Base-by-base conservation (phyloP, 2,888 invertebrate genomes). In the Drosophila hamatofila region DNA sequence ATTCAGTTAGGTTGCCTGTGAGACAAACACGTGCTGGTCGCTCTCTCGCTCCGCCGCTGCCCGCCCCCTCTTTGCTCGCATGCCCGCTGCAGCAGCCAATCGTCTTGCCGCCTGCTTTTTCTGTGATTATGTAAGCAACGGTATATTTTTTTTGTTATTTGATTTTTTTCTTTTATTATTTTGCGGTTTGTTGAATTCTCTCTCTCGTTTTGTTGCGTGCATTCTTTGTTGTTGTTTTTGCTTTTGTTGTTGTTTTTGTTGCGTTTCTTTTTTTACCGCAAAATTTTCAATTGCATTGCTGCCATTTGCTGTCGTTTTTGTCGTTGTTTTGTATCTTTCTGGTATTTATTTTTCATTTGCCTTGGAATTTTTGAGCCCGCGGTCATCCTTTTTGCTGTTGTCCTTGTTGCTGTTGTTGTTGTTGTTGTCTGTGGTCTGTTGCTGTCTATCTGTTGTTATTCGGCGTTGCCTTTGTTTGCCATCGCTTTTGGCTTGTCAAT, bases 341-440 rank as follows among this genome's bases (percentile, higher is more conserved):
- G 75, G 63, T 86, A 86, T 86, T 85, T 88, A 76, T 85, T 85
- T 85, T 84, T 74, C 76, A 87, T 85, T 85, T 82, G 78, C 81
- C 80, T 78, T 76, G 84, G 74, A 74, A 83, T 49, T 83, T 72
- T 71, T 54, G 49, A 62, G 77, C 80, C 72, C 68, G 75, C 78
- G 75, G 78, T 69, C 77, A 78, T 78, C 68, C 58, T 55, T 78
- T 78, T 65, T 63, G 27, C 49, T 54, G 41, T 63, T 55, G 30
- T 64, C 54, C 42, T 52, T 30, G 59, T 33, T 42, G 30, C n/a
- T 51, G 44, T 23, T 52, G 52, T 6, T 51, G 54, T 25, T 46
- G 59, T 25, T 46, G 60, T 51, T 67, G 69, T 59, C 67, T 61
- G 51, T 54, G 51, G 49, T 69, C 65, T 78, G 70, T 70, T 78